Evolutionary conservation across 2,888 invertebrate genomes (phyloP), one percentile per base, ranked within the genome.

Genomic region (Cremastinae sp.): DNA sequence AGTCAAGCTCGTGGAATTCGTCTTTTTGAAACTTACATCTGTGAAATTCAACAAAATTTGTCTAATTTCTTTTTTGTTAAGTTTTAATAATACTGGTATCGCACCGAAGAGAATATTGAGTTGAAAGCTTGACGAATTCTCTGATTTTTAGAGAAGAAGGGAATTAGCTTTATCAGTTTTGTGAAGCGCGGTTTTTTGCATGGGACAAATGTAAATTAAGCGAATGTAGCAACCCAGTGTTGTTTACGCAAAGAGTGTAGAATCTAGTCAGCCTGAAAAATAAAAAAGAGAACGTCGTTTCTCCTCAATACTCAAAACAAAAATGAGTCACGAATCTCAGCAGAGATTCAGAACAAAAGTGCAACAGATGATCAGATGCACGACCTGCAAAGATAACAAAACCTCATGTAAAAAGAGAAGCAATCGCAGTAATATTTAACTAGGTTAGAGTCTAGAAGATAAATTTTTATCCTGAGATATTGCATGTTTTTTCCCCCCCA

Each of bases 221-320:
- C 69, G 78, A 80, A 75, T 68, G 77, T 79, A 56, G 72, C 69
- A 47, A 41, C 20, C 59, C 70, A 47, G 69, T 58, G 45, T 70
- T 73, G 66, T 79, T 64, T 81, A 75, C 78, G 80, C 80, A 82
- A n/a, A 78, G 81, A 83, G 82, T 86, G 83, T 83, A 79, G 78
- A 82, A 82, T 85, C 84, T 86, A 85, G 84, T 86, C 86, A 85
- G 61, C 65, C 41, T 80, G 34, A 76, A 69, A 75, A 65, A 69
- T 49, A 18, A 34, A 41, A 41, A 51, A 38, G 0, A 8, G 47
- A 34, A 36, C 1, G 49, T 49, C 10, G 53, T 58, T 64, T 70
- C 47, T 53, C 34, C 16, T 28, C 28, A 28, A 28, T 3, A 28
- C 20, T n/a, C n/a, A n/a, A 14, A 61, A 56, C n/a, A 4, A 41